Base-by-base conservation (phyloP, 2,888 invertebrate genomes). In the Polietes domitor region DNA sequence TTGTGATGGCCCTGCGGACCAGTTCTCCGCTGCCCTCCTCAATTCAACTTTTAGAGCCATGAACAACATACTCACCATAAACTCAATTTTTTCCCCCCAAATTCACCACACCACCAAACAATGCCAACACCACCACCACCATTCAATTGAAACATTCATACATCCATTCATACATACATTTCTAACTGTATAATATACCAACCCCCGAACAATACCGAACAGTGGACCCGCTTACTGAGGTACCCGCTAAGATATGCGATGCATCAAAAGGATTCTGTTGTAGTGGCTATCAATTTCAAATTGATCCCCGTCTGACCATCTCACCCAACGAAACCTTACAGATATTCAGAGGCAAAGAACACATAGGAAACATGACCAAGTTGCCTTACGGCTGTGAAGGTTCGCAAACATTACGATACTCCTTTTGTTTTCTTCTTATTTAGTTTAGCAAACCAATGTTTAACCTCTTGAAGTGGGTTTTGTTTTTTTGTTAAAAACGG, bases 281-380 rank as follows among this genome's bases (percentile, higher is more conserved):
- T 89, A 87, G 84, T 85, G 91, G 88, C 87, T 90, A 87, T 88
- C 88, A 87, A 79, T 87, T 90, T 85, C 85, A 88, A 87, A 87
- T 90, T 85, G 86, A 87, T 83, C 89, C 90, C 78, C 90, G 91
- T 88, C 89, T 87, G 87, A 91, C 88, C 83, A 89, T 90, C 86
- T 88, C 89, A 75, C 78, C 84, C 85, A 90, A 91, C 89, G 90
- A 91, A 85, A 90, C 89, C 61, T 87, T 91, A 81, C 86, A 82
- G 86, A 85, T 90, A 74, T 88, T 86, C 88, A 90, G 89, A 75
- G 87, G 81, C 88, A 89, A 89, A 86, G 88, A 89, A 85, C 83
- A 86, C 80, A 88, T 90, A 90, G 90, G 90, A 89, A 90, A 89
- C 87, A 87, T 90, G 71, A 91, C 91, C 70, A 90, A 88, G 86